Evolutionary conservation across 2,888 invertebrate genomes (phyloP).

Genomic region (Idaea dimidiata): DNA sequence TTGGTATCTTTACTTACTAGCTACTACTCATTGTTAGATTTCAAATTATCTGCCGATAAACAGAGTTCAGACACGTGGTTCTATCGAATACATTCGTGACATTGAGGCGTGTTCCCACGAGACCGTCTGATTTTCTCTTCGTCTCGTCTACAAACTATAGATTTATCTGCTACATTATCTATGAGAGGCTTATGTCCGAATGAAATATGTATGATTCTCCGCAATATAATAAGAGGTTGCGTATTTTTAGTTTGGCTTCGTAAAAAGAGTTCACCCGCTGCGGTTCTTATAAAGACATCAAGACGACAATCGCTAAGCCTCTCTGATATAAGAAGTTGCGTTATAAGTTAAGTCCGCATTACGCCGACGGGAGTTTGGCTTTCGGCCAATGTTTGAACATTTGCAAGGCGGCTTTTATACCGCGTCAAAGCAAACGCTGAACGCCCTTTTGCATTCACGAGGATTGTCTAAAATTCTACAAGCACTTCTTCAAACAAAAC

Average conservation of each 20-base stretch:
- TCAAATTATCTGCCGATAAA: neutral
- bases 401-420: slow-evolving; percentile 47
- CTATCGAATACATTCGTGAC: neutral
- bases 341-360: slow-evolving; percentile 45
- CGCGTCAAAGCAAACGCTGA: slow-evolving; percentile 53
- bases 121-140: slow-evolving; percentile 16
- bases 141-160: slow-evolving; percentile 7
- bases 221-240: slow-evolving; percentile 19
- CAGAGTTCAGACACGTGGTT: neutral
- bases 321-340: slow-evolving; percentile 40
- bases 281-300: slow-evolving; percentile 28
- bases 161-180: slow-evolving; percentile 17
- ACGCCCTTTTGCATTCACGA: slow-evolving; percentile 54
- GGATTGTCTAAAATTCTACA: slow-evolving; percentile 46
- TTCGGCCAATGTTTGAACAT: slow-evolving; percentile 54
- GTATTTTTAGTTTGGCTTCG: slow-evolving; percentile 16
- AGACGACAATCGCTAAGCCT: slow-evolving; percentile 32
- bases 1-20: neutral
- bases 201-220: slow-evolving; percentile 29
- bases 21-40: neutral
- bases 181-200: slow-evolving; percentile 18
- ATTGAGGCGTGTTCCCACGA: neutral
- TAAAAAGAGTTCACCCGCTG: slow-evolving; percentile 8
- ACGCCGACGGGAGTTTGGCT: slow-evolving; percentile 48
- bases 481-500: slow-evolving; percentile 40